Evolutionary conservation across 1,140 invertebrate genomes (phyloP), one percentile per base, ranked within the genome.

Genomic region (Nilaparvata lugens): DNA sequence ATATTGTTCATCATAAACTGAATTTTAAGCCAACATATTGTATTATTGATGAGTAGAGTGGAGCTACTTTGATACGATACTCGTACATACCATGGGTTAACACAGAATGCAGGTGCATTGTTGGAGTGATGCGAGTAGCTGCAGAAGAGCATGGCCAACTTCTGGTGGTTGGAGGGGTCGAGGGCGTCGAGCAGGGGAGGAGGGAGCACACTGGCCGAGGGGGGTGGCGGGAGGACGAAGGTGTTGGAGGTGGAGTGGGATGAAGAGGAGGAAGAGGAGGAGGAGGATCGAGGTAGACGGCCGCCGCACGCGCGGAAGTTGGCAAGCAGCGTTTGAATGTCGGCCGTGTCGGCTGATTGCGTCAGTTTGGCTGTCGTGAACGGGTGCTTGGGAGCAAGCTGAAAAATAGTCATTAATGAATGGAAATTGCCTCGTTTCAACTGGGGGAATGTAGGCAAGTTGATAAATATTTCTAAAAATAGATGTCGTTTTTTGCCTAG

Each of bases 141-240:
- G 70, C 93, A 97, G 71, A 97, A 94, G 25, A 98, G 76, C 25
- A 98, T 86, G 5, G 90, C 83, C 7, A 98, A 73, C 40, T 84
- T 75, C 76, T 98, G 95, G 75, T 98, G 95, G 73, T 88, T 88
- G 51, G 80, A 80, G 0, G 89, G 87, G 71, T 94, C 87, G 1
- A 98, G 74, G 21, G 91, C 91, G 74, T 98, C 95, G 16, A 56
- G 16, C 2, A 45, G 58, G 14, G n/a, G 24, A 9, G 52, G 16
- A 14, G 59, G 19, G 1, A 21, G 14, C 4, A 42, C n/a, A 21
- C 18, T 21, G 21, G 38, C 28, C n/a, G 52, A 2, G 52, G 25
- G n/a, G 5, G 40, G 5, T n/a, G 53, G 59, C 0, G 23, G 7
- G 2, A 35, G 40, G 25, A 35, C 23, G 9, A 9, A 11, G 7